Percentiles rank a stretch among this genome's conserved stretches.
phyloP scores from a whole-genome alignment of 2,797 vertebrate genomes.

The Poecilia gillii region DNA sequence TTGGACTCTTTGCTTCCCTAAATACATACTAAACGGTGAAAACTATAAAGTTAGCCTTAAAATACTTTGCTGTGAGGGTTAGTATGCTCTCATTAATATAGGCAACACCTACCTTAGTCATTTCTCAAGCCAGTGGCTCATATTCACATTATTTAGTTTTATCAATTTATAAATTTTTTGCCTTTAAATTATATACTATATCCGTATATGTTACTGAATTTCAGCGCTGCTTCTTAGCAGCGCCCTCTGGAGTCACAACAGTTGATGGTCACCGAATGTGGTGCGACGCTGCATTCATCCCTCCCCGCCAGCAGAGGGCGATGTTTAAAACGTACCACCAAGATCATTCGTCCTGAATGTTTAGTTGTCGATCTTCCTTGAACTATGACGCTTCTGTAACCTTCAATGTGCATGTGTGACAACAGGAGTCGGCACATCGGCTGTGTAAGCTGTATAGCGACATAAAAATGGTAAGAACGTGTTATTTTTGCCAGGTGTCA shows the following conservation, averaged over 20 bases:
- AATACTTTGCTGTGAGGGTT: too few relatives aligned
- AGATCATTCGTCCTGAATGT: neutral
- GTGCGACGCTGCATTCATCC: slow-evolving; percentile 21
- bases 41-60: too few relatives aligned
- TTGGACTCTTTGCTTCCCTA: too few relatives aligned
- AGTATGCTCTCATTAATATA: too few relatives aligned
- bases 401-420: slow-evolving; percentile 68
- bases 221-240: neutral
- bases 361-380: slow-evolving; percentile 18
- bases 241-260: neutral
- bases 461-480: slow-evolving; percentile 63
- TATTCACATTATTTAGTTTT: too few relatives aligned
- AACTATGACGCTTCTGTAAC: slow-evolving; percentile 71
- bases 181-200: too few relatives aligned
- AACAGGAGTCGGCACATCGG: neutral
- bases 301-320: slow-evolving; percentile 55
- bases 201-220: neutral
- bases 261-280: neutral
- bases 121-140: too few relatives aligned
- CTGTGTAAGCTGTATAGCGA: neutral
- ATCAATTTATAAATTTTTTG: too few relatives aligned
- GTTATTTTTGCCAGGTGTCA: neutral
- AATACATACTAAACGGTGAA: too few relatives aligned
- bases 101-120: too few relatives aligned
- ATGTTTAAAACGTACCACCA: neutral